Base-by-base conservation (phyloP, 2,113 vertebrate species). In the Sylvietta virens region DNA sequence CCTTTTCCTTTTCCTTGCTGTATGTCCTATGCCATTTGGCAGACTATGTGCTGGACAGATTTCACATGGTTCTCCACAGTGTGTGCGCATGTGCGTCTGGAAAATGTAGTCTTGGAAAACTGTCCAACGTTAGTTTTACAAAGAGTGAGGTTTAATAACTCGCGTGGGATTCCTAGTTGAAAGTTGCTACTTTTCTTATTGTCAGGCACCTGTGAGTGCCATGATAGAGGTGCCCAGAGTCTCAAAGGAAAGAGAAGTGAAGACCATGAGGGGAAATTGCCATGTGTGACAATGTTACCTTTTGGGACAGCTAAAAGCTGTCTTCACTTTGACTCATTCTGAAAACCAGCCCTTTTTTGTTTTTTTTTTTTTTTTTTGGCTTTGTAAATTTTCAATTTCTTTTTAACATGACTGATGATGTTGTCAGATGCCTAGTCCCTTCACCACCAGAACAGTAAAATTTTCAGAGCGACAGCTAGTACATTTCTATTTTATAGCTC, bases 231-330 rank as follows among this genome's bases (percentile, higher is more conserved):
- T 71, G 53, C 67, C 48, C 26, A 40, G 47, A 65, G 39, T 9
- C 57, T 69, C 48, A 33, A 74, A 60, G 51, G 24, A 57, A 66
- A 57, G 27, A 62, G 24, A 30, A 60, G 47, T 39, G 60, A 86
- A 86, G n/a, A 62, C 16, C 16, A 16, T 2, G 7, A 1, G 0
- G 47, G 5, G 30, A 10, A 81, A 70, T 4, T 48, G 20, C 65
- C 9, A 12, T 30, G 24, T 2, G 1, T 58, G 70, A 69, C 42
- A 56, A 19, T 0, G 0, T 57, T 73, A 67, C 42, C 20, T 79
- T 44, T 40, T 51, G 50, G 40, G 45, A 69, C 19, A 90, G 22
- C 48, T 74, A 81, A 70, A 33, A 57, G 9, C 39, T 88, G 62
- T 85, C 70, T 45, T 94, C 45, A 61, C 57, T 79, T 71, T 39